Evolutionary conservation across 1,140 invertebrate genomes (phyloP), one percentile per base, ranked within the genome.

Genomic region (Drosophila arawakana): DNA sequence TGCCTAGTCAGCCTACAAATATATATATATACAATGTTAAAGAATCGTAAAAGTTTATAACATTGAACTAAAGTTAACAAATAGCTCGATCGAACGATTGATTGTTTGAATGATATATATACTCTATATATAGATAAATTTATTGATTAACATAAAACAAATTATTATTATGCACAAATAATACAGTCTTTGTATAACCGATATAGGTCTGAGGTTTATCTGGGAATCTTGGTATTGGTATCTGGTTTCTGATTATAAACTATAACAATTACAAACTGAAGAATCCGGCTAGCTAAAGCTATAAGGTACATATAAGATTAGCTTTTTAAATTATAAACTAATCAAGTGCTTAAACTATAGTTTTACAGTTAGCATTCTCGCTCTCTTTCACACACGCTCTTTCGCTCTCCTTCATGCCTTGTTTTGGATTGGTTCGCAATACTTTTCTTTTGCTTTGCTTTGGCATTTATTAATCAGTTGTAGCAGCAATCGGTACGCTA

Each of bases 151-250:
- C 66, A 63, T 55, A 70, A 57, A 61, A 72, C 50, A 59, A 60
- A 54, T 60, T 72, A 70, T 57, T 55, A 50, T 60, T 65, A 70
- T 61, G 52, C 43, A 50, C 72, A 81, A 70, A 70, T 63, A 54
- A 62, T 58, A 86, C 83, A 88, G 82, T 86, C 82, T 86, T 86
- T 81, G 59, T 62, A 77, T 88, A 77, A 88, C 83, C 82, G 52
- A 63, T 73, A 15, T 37, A 66, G 77, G 77, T 76, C 52, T 83
- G 80, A 83, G 80, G 81, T 84, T 76, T 75, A 50, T 76, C 72
- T 67, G 78, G 78, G 78, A 67, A 61, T 76, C 78, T 67, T 78
- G 78, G 78, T 62, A 61, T 80, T 62, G 60, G 62, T 63, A 54
- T 76, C 18, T 55, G 52, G 25, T 43, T 37, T 59, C 46, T 72